A percentile compares a stretch with the other conserved stretches of the same genome.
Evolutionary conservation across 2,888 invertebrate genomes (phyloP).

Genomic region (Phyllotreta cruciferae): DNA sequence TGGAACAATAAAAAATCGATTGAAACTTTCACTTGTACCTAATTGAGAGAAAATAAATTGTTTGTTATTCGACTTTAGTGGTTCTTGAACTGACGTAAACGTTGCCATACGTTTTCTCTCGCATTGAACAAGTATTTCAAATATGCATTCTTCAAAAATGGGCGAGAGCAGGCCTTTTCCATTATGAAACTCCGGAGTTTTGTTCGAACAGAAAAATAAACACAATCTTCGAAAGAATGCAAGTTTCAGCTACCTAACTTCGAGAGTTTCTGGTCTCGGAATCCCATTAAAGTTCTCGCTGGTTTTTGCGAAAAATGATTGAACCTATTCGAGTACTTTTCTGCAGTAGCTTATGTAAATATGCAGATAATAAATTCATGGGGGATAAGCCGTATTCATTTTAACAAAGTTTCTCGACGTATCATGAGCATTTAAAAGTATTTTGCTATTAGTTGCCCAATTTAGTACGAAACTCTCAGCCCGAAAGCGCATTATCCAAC

Average conservation of each 20-base stretch:
- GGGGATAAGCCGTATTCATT: too few relatives aligned
- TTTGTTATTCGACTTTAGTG: too few relatives aligned
- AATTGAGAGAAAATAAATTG: too few relatives aligned
- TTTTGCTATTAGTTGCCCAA: too few relatives aligned
- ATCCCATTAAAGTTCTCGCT: not conserved
- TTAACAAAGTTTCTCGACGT: too few relatives aligned
- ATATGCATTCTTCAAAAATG: not conserved
- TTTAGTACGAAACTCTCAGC: too few relatives aligned
- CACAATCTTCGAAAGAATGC: conserved; percentile 10
- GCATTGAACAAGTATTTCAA: conserved; percentile 6
- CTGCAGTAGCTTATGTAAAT: too few relatives aligned
- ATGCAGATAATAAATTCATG: too few relatives aligned
- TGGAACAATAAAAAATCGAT: conserved; percentile 58
- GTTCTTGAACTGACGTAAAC: too few relatives aligned
- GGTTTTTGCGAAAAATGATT: not conserved
- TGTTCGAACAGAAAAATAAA: conserved; percentile 21
- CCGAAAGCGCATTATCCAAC: too few relatives aligned
- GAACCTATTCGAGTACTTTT: not conserved
- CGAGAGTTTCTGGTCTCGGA: not conserved
- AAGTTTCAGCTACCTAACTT: conserved; percentile 13
- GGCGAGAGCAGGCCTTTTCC: conserved; percentile 12
- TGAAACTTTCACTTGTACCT: conserved; percentile 16
- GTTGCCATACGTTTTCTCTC: conserved; percentile 2
- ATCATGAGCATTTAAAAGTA: too few relatives aligned
- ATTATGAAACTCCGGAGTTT: conserved; percentile 15